Evolutionary conservation across 2,888 invertebrate species (phyloP).

Genomic region (Drosophila pegasa): DNA sequence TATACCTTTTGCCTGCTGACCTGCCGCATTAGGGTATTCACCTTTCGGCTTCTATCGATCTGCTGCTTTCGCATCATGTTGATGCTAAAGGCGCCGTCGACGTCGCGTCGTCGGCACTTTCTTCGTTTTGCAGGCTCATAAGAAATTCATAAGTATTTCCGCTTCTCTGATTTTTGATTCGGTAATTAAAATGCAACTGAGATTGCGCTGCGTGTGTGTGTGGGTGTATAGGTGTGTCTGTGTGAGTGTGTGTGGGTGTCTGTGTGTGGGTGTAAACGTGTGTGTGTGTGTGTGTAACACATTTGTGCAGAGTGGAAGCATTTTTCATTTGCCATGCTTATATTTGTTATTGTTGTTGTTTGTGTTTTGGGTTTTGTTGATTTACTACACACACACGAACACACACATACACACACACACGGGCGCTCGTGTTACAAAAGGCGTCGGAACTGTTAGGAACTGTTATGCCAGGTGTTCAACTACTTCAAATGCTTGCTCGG

Average conservation of each 20-base stretch:
- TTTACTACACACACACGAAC: conserved; percentile 41
- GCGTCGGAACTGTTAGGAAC: conserved; percentile 31
- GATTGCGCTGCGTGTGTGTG: conserved; percentile 57
- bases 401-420: conserved; percentile 5
- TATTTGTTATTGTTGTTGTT: conserved; percentile 56
- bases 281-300: conserved; percentile 25
- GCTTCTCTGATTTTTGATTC: conserved; percentile 82
- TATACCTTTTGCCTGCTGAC: no score
- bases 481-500: conserved; percentile 25
- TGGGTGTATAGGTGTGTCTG: conserved; percentile 16
- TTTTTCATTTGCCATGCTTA: conserved; percentile 54
- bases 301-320: conserved; percentile 47
- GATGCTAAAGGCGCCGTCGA: conserved; percentile 39
- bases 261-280: conserved; percentile 12
- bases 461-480: conserved; percentile 72
- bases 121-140: conserved; percentile 74
- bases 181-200: conserved; percentile 84
- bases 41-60: background rate
- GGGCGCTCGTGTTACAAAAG: conserved; percentile 15
- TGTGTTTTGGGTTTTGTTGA: conserved; percentile 58
- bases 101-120: conserved; percentile 43
- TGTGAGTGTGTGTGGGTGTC: conserved; percentile 13
- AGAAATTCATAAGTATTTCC: conserved; percentile 84
- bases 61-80: conserved; percentile 26
- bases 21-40: conserved; percentile 11